phyloP scores from a whole-genome alignment of 2,888 invertebrate genomes.

The Thymelicus sylvestris region DNA sequence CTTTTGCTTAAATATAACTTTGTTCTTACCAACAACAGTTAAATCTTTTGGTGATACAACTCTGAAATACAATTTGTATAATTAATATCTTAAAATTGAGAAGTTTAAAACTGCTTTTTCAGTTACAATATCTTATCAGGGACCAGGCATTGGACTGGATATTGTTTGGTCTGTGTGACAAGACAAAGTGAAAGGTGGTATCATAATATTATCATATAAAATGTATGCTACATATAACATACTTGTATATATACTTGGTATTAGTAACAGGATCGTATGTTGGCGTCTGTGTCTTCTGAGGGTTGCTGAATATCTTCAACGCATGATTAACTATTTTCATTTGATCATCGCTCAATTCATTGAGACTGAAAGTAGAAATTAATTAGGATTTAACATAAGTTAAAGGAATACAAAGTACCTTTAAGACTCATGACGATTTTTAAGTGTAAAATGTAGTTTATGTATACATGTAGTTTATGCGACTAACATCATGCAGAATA shows the following conservation, averaged over 20 bases:
- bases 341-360: slow-evolving; percentile 69
- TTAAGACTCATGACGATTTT: too few species aligned
- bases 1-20: slow-evolving; percentile 55
- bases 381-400: neutral
- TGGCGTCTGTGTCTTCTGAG: slow-evolving; percentile 65
- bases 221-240: slow-evolving; percentile 43
- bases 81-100: too few species aligned
- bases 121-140: neutral
- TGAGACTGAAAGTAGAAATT: slow-evolving; percentile 60
- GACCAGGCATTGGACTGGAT: neutral
- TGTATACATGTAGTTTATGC: too few species aligned
- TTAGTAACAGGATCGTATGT: slow-evolving; percentile 75
- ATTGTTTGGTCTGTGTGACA: too few species aligned
- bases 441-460: too few species aligned
- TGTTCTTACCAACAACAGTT: slow-evolving; percentile 70
- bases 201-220: too few species aligned
- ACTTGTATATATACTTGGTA: slow-evolving; percentile 76
- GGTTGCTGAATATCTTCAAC: slow-evolving; percentile 69
- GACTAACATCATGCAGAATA: too few species aligned
- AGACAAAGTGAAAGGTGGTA: too few species aligned
- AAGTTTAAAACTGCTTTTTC: neutral
- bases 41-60: slow-evolving; percentile 75
- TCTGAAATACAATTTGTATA: slow-evolving; percentile 47
- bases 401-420: too few species aligned
- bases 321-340: slow-evolving; percentile 77